Base-by-base conservation (phyloP, 2,888 invertebrate genomes). In the Tenthredo notha region DNA sequence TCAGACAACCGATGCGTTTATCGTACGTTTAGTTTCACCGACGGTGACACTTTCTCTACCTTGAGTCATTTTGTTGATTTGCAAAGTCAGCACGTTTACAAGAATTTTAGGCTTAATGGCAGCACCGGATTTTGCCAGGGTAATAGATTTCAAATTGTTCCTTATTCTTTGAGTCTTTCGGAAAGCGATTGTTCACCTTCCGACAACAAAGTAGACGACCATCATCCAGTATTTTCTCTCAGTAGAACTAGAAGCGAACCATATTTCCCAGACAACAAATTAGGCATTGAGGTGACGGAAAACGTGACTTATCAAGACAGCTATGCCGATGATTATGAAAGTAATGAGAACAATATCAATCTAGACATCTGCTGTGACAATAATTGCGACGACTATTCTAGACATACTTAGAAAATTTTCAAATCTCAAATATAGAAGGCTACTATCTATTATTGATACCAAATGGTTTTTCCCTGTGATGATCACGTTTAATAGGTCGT, bases 161-260 rank as follows among this genome's bases (percentile, higher is more conserved):
- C 87, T 2, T 89, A 89, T 84, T 88, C 89, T 37, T 77, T 89
- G 58, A 89, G 87, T 84, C 86, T 88, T n/a, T 88, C 89, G 10
- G 89, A 89, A 78, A 90, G 88, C 86, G 90, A 89, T 87, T 90
- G 89, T 74, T 89, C 88, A 75, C 85, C 89, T 21, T 88, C 88
- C 78, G 89, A 89, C 61, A 86, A 88, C 21, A 89, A 88, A 74
- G 80, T 88, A 77, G 86, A 85, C 65, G 87, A 88, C 83, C 84
- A 85, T 54, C 87, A 85, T 10, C 88, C 85, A 12, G 84, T 87
- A 33, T 89, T 88, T 74, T 88, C 91, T 0, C 86, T 92, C 29
- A 91, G 90, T 86, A 90, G 92, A 82, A 90, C 91, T 37, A 90
- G 91, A 86, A 92, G 92, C 84, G 92, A 92, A 83, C 91, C 92